phyloP scores from a whole-genome alignment of 2,797 vertebrate genomes.

The Prionace glauca region DNA sequence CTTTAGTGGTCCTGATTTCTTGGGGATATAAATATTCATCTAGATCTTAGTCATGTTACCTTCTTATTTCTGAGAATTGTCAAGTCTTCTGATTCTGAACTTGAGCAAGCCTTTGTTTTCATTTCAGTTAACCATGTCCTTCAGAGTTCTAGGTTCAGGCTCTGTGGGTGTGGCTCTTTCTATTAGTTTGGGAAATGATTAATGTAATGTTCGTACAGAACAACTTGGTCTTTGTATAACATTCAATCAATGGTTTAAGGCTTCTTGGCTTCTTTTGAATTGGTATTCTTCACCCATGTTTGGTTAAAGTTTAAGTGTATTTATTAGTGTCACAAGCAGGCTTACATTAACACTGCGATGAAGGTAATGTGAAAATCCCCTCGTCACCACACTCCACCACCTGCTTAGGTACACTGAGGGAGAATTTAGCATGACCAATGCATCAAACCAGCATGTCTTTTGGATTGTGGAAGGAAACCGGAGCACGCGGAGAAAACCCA shows the following conservation, averaged over 20 bases:
- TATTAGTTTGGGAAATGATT: background rate
- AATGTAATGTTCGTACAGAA: background rate
- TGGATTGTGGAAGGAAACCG: too few relatives aligned
- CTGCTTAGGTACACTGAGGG: too few relatives aligned
- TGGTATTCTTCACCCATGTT: background rate
- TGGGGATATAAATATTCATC: background rate
- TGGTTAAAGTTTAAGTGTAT: too few relatives aligned
- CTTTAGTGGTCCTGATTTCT: background rate
- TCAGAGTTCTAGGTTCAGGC: background rate
- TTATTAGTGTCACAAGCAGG: too few relatives aligned
- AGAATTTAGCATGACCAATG: too few relatives aligned
- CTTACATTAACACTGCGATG: too few relatives aligned
- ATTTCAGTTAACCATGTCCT: background rate
- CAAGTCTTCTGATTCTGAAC: too few relatives aligned
- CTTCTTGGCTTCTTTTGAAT: background rate
- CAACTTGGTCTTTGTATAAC: background rate
- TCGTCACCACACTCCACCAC: too few relatives aligned
- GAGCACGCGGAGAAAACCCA: too few relatives aligned
- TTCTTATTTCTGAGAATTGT: background rate
- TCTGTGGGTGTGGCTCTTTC: background rate
- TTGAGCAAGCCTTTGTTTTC: background rate
- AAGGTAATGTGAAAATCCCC: too few relatives aligned
- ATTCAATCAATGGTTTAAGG: background rate
- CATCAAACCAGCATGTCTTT: too few relatives aligned
- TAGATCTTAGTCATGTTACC: background rate